Percentiles rank a stretch among this genome's conserved stretches.
These are phyloP conservation scores for Lasioglossum oenotherae DNA, from an alignment of 2,888 invertebrate species.

Conservation along the genomic window DNA sequence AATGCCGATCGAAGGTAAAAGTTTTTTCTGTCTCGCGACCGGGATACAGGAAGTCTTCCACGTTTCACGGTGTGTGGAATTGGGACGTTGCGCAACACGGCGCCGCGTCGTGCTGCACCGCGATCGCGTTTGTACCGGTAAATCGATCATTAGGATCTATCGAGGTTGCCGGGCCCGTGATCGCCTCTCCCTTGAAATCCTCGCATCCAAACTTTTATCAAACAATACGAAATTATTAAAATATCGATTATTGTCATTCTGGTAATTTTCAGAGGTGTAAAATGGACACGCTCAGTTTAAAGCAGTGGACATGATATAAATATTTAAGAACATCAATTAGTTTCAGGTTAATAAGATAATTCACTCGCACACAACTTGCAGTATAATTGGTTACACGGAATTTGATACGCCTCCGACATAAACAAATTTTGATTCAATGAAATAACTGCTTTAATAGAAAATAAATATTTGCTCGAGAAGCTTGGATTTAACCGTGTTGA, in stretches of 20 bases:
- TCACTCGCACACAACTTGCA: too few relatives aligned
- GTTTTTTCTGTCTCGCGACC: slow-evolving; percentile 70
- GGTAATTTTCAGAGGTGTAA: too few relatives aligned
- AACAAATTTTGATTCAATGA: too few relatives aligned
- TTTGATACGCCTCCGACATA: too few relatives aligned
- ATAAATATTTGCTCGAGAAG: neutral
- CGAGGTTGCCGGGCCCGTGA: slow-evolving; percentile 38
- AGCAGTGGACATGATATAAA: too few relatives aligned
- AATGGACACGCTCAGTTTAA: too few relatives aligned
- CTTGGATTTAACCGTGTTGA: neutral
- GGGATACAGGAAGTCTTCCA: slow-evolving; percentile 52
- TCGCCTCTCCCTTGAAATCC: slow-evolving; percentile 36
- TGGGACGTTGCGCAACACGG: slow-evolving; percentile 60
- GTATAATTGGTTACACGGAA: too few relatives aligned
- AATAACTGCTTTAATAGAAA: too few relatives aligned
- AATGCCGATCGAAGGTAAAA: slow-evolving; percentile 74
- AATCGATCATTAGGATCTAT: slow-evolving; percentile 52
- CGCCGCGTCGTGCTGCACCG: slow-evolving; percentile 28
- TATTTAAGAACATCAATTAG: too few relatives aligned
- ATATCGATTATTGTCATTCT: too few relatives aligned
- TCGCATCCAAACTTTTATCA: neutral
- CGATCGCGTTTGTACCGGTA: slow-evolving; percentile 37
- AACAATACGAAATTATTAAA: neutral
- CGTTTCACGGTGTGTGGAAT: slow-evolving; percentile 50
- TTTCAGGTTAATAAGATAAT: too few relatives aligned